These are phyloP conservation scores for Acanthosepion lycidas DNA, from an alignment of 2,888 invertebrate genomes.

Conservation along the genomic window DNA sequence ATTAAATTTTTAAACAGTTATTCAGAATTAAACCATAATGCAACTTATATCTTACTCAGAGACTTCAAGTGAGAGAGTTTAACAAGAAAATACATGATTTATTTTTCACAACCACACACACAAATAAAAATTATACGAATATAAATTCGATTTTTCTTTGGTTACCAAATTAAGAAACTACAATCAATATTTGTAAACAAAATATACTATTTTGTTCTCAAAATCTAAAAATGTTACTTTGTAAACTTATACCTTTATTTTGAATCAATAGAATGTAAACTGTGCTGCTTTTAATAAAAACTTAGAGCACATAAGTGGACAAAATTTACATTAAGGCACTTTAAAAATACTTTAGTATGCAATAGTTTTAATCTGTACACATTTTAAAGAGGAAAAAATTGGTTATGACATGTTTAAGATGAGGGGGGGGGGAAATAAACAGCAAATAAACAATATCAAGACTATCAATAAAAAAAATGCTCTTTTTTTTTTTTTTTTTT, in stretches of 20 bases:
- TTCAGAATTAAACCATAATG: no score
- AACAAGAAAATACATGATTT: not conserved
- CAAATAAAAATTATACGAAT: not conserved
- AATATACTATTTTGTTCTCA: not conserved
- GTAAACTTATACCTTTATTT: not conserved
- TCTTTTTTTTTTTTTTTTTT: no score
- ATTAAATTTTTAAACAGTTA: no score
- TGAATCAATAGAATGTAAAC: not conserved
- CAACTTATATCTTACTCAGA: not conserved
- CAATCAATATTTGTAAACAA: not conserved
- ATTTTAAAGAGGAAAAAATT: not conserved
- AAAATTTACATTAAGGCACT: slow-evolving; percentile 1
- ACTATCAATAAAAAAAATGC: no score
- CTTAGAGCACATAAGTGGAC: not conserved
- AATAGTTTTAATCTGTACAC: slow-evolving; percentile 25
- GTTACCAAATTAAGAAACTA: not conserved
- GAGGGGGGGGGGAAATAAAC: not conserved
- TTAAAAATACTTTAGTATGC: not conserved
- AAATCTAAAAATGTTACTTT: not conserved
- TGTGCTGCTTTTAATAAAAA: not conserved
- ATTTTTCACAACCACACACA: slow-evolving; percentile 14
- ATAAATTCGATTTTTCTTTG: not conserved
- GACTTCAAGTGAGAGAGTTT: not conserved
- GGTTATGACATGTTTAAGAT: not conserved
- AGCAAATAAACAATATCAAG: not conserved